Evolutionary conservation across 1,140 invertebrate genomes (phyloP).

Genomic region (Leptonema lineaticorne): DNA sequence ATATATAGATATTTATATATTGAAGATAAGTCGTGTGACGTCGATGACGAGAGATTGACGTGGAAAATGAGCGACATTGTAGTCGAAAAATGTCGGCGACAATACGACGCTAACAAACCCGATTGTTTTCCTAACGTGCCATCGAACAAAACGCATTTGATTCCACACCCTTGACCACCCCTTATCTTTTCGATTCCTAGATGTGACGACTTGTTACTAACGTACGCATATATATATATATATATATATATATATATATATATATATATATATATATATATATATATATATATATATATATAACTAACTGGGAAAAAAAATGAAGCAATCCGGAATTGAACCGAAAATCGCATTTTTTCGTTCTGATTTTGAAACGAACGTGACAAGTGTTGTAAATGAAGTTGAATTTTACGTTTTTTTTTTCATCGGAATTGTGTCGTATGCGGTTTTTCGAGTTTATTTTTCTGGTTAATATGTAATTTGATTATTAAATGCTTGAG

Average conservation of each 20-base stretch:
- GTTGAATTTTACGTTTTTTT: no score
- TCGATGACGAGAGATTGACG: not conserved
- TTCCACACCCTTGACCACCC: not conserved
- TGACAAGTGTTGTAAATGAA: no score
- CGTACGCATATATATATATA: not conserved
- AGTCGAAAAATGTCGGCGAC: not conserved
- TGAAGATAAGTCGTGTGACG: not conserved
- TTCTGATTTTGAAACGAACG: no score
- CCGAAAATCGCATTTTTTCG: no score
- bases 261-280: not conserved
- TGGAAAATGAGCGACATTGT: not conserved
- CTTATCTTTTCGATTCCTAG: not conserved
- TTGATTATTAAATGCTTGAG: no score
- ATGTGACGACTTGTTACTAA: not conserved
- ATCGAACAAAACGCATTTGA: not conserved
- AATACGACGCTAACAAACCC: constrained; percentile 7
- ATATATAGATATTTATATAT: not conserved
- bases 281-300: no score
- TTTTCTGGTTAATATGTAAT: no score
- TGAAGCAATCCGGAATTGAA: no score
- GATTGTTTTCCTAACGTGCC: constrained; percentile 5
- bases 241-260: not conserved
- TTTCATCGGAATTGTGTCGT: no score
- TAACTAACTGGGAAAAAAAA: no score
- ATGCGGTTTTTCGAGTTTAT: no score